Percentiles rank a stretch among this genome's conserved stretches.
Evolutionary conservation across 1,140 invertebrate genomes (phyloP).

Genomic region (Caenorhabditis latens): DNA sequence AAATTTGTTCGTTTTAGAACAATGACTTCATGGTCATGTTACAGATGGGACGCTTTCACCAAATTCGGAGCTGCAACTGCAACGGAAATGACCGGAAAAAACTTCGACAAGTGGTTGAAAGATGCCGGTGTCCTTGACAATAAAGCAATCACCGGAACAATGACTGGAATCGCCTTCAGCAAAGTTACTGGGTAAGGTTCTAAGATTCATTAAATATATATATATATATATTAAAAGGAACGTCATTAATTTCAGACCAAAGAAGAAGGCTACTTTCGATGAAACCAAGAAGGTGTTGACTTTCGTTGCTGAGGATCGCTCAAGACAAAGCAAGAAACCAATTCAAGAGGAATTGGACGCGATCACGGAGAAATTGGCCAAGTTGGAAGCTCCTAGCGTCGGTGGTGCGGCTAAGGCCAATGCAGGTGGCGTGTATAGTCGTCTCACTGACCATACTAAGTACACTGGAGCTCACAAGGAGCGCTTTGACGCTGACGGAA

Average conservation of each 20-base stretch:
- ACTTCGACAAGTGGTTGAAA: slow-evolving; percentile 95
- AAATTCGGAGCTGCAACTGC: slow-evolving; percentile 90
- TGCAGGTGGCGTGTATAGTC: slow-evolving; percentile 74
- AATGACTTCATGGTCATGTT: slow-evolving; percentile 2
- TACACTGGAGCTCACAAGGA: slow-evolving; percentile 81
- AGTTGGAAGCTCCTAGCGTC: slow-evolving; percentile 72
- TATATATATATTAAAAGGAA: background rate
- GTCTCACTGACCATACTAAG: slow-evolving; percentile 70
- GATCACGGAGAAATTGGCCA: slow-evolving; percentile 74
- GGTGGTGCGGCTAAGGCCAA: slow-evolving; percentile 72
- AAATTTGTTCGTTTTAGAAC: slow-evolving; percentile 2
- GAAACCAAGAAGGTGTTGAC: slow-evolving; percentile 76
- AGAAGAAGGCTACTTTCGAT: slow-evolving; percentile 76
- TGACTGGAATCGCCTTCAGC: slow-evolving; percentile 77
- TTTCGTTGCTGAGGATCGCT: slow-evolving; percentile 73
- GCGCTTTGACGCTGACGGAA: slow-evolving; percentile 80
- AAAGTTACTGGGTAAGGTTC: slow-evolving; percentile 74
- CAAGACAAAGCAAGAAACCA: slow-evolving; percentile 71
- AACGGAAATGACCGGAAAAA: slow-evolving; percentile 88
- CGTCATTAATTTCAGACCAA: slow-evolving; percentile 67
- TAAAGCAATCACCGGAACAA: slow-evolving; percentile 87
- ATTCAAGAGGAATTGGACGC: slow-evolving; percentile 76
- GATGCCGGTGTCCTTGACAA: slow-evolving; percentile 91
- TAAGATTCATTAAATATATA: background rate
- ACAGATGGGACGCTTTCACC: slow-evolving; percentile 83